phyloP scores from a whole-genome alignment of 30 jellyfish, hydroid and myxozoan genomes.

The Aurelia aurita complex sp. Pacific region DNA sequence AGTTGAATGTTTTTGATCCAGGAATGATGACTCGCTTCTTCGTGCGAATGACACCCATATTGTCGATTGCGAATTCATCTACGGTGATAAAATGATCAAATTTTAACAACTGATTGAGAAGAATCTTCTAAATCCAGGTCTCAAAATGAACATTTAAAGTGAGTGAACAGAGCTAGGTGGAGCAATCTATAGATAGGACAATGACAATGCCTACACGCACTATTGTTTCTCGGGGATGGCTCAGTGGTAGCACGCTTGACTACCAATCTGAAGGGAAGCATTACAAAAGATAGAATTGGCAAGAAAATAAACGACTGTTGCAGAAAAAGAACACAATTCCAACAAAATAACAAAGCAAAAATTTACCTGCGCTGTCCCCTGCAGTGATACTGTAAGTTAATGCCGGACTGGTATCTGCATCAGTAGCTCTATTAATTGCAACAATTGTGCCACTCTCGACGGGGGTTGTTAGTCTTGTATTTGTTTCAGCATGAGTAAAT shows the following conservation, averaged over 20 bases:
- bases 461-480: slow-evolving; percentile 59
- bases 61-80: slow-evolving; percentile 65
- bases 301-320: too few relatives aligned
- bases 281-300: too few relatives aligned
- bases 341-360: neutral
- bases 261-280: too few relatives aligned
- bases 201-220: too few relatives aligned
- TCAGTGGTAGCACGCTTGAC: too few relatives aligned
- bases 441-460: slow-evolving; percentile 58
- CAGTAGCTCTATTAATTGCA: slow-evolving; percentile 49
- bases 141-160: too few relatives aligned
- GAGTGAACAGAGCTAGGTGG: too few relatives aligned
- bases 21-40: slow-evolving; percentile 42
- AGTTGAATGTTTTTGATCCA: slow-evolving; percentile 52
- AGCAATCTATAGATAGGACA: too few relatives aligned
- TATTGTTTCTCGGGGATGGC: too few relatives aligned
- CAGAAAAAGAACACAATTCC: too few relatives aligned
- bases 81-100: neutral
- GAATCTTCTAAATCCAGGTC: too few relatives aligned
- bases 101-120: neutral
- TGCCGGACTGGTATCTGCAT: slow-evolving; percentile 57
- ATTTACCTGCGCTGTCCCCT: slow-evolving; percentile 69
- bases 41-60: slow-evolving; percentile 64
- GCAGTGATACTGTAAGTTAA: slow-evolving; percentile 55
- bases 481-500: slow-evolving; percentile 26